phyloP scores from a whole-genome alignment of 1,140 invertebrate species.

The Holotrichia oblita region DNA sequence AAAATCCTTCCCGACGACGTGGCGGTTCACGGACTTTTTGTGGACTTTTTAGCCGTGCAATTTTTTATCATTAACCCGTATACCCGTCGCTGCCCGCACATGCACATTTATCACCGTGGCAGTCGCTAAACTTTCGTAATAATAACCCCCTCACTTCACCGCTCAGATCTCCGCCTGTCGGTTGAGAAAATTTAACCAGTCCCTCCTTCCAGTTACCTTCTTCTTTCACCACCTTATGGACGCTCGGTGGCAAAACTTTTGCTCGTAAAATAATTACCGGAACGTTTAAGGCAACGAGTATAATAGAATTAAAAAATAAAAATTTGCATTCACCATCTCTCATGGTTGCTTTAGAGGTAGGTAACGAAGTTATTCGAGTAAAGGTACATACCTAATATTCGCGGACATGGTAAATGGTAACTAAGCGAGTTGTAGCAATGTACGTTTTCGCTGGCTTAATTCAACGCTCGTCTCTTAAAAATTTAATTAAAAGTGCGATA shows the following conservation, averaged over 20 bases:
- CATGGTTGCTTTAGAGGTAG: not conserved
- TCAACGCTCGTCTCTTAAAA: not conserved
- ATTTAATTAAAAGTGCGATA: constrained; percentile 19
- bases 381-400: not conserved
- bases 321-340: not conserved
- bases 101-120: constrained; percentile 10
- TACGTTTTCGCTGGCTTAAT: not conserved
- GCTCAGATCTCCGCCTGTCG: not conserved
- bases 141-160: not conserved
- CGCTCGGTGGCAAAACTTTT: not conserved
- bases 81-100: constrained; percentile 7
- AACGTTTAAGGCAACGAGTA: constrained; percentile 5
- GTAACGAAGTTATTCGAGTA: not conserved
- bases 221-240: not conserved
- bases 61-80: constrained; percentile 17
- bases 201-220: not conserved
- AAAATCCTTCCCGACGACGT: not conserved
- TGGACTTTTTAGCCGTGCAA: not conserved
- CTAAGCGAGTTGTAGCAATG: not conserved
- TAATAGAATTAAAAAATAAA: constrained; percentile 21
- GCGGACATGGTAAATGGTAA: not conserved
- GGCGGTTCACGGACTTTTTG: not conserved
- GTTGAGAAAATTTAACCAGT: not conserved
- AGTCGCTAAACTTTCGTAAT: constrained; percentile 24
- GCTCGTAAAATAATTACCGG: constrained; percentile 28